phyloP scores from a whole-genome alignment of 2,113 vertebrate genomes.

The Mesembrinibis cayennensis region DNA sequence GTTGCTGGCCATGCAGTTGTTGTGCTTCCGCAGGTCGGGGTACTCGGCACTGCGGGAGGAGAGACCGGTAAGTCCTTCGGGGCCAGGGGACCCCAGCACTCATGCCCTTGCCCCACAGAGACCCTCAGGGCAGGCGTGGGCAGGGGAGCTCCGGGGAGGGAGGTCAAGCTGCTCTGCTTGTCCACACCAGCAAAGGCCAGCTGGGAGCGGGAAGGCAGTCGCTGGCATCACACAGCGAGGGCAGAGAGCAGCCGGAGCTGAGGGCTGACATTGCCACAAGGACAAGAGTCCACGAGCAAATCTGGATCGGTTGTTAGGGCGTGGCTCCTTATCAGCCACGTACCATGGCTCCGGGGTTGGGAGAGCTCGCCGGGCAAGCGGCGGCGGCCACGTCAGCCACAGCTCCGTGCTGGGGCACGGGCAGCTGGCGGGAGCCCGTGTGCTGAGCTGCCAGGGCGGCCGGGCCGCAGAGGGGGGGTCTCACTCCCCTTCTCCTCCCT shows the following conservation, averaged over 20 bases:
- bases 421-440: background rate
- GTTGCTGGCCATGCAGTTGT: constrained; percentile 97
- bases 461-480: rapidly evolving
- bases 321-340: background rate
- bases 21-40: constrained; percentile 96
- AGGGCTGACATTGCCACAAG: background rate
- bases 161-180: background rate
- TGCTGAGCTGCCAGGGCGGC: background rate
- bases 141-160: background rate
- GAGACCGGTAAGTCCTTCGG: background rate
- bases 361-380: background rate
- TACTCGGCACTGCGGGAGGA: constrained; percentile 86
- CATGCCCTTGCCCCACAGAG: background rate
- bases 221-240: rapidly evolving
- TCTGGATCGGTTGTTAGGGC: background rate
- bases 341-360: background rate
- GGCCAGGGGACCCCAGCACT: background rate
- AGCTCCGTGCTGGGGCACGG: rapidly evolving
- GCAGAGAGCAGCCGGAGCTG: background rate
- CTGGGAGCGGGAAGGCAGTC: rapidly evolving
- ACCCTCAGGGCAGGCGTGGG: background rate
- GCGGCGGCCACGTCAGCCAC: background rate
- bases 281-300: background rate
- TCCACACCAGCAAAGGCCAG: background rate
- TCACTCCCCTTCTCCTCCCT: background rate